Conservation (phyloP, 2,797 vertebrate species). For the Fistularia tabacaria region DNA sequence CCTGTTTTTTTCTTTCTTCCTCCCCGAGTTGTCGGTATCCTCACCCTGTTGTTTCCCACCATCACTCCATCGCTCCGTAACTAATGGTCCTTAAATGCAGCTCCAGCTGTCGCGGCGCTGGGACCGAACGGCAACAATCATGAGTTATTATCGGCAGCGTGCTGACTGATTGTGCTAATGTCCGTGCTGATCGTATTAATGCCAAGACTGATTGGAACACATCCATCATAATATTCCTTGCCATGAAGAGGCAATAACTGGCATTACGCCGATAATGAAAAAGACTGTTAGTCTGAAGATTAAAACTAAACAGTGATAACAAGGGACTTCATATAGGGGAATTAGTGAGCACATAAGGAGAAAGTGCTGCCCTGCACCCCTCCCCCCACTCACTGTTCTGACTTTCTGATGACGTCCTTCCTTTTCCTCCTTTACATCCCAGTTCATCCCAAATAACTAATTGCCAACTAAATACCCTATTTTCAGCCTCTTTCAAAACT, state of each 20-base stretch:
- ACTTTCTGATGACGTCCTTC: constrained; percentile 40
- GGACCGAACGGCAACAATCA: constrained; percentile 68
- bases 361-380: constrained; percentile 14
- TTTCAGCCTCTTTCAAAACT: constrained; percentile 7
- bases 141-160: constrained; percentile 59
- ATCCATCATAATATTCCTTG: constrained; percentile 64
- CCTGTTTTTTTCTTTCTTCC: not conserved
- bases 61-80: constrained; percentile 33
- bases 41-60: constrained; percentile 1
- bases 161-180: constrained; percentile 66
- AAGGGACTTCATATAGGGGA: constrained; percentile 49
- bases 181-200: constrained; percentile 61
- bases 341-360: constrained; percentile 37
- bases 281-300: constrained; percentile 53
- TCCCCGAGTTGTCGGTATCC: not conserved
- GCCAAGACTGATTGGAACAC: constrained; percentile 57
- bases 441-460: constrained; percentile 34
- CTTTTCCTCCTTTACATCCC: constrained; percentile 36
- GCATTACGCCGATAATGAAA: constrained; percentile 61
- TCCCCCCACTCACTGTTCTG: constrained; percentile 1
- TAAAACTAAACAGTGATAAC: constrained; percentile 63
- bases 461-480: constrained; percentile 28
- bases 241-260: constrained; percentile 57
- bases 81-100: constrained; percentile 66
- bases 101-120: constrained; percentile 59